Evolutionary conservation across 1,140 invertebrate species (phyloP), one percentile per base, ranked within the genome.

Genomic region (Procambarus virginalis): DNA sequence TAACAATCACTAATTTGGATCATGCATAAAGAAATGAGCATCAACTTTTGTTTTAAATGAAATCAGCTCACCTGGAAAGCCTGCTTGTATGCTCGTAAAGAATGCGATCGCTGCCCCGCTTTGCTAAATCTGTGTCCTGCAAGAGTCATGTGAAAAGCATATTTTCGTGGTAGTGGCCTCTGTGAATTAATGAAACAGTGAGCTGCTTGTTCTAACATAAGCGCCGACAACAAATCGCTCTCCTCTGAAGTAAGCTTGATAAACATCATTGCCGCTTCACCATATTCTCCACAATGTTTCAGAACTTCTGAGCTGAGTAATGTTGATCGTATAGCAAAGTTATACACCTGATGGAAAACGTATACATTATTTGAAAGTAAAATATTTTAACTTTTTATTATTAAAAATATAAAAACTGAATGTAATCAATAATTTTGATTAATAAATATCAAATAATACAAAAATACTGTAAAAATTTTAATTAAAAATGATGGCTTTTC

Each of bases 241-340:
- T 98, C 98, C 94, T 99, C 98, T 92, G 97, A 97, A 2, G 98
- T 99, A 96, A 99, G 98, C 78, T 98, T 96, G 92, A 99, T 98
- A 58, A 99, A 96, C 93, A 98, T 97, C 93, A 97, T 97, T 0
- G 98, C 98, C 78, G 98, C 97, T 93, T 99, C 98, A 14, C 96
- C 96, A 92, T 96, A 97, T 86, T 97, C 94, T 20, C 95, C 96
- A 46, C 96, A 95, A 76, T 95, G 96, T 93, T 97, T 97, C 49
- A 99, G 94, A 93, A 97, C 98, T 91, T 99, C 97, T 17, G 97
- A 96, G 92, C 97, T 98, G 0, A 99, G 94, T 55, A 99, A 93
- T 0, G 98, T 98, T 1, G 97, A 97, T 92, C 98, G 95, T 0
- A 97, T 98, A 12, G 98, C 98, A 94, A 98, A 98, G 78, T 92